Evolutionary conservation across 2,888 invertebrate genomes (phyloP).

Genomic region (Pherbina coryleti): DNA sequence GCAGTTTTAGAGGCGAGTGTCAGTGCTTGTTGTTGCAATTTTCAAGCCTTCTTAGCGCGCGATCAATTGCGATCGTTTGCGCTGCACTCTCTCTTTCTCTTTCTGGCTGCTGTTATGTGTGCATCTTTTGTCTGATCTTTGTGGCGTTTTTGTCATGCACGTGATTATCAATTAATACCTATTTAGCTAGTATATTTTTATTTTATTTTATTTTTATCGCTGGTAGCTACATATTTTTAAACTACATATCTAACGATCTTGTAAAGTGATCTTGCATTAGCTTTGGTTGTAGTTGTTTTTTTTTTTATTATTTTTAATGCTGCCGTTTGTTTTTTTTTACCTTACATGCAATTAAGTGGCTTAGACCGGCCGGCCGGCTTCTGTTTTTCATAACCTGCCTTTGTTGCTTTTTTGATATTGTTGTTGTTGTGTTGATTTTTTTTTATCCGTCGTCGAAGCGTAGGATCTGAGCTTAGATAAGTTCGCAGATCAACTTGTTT

Average conservation of each 20-base stretch:
- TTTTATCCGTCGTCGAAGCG: neutral
- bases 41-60: neutral
- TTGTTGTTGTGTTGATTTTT: neutral
- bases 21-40: slow-evolving; percentile 26
- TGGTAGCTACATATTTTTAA: no score
- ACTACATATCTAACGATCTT: no score
- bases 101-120: neutral
- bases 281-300: neutral
- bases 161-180: slow-evolving; percentile 34
- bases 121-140: neutral
- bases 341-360: slow-evolving; percentile 31
- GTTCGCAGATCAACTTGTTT: neutral
- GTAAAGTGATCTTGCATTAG: slow-evolving; percentile 21
- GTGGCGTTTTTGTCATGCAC: slow-evolving; percentile 23
- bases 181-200: slow-evolving; percentile 1
- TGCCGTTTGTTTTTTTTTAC: slow-evolving; percentile 2
- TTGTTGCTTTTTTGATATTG: neutral
- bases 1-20: slow-evolving; percentile 37
- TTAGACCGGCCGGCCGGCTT: slow-evolving; percentile 46
- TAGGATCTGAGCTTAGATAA: neutral
- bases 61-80: neutral
- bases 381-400: neutral
- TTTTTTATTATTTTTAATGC: neutral
- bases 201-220: neutral
- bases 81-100: neutral